Conservation (phyloP, 2,888 invertebrate genomes). For the Drosophila picticornis region DNA sequence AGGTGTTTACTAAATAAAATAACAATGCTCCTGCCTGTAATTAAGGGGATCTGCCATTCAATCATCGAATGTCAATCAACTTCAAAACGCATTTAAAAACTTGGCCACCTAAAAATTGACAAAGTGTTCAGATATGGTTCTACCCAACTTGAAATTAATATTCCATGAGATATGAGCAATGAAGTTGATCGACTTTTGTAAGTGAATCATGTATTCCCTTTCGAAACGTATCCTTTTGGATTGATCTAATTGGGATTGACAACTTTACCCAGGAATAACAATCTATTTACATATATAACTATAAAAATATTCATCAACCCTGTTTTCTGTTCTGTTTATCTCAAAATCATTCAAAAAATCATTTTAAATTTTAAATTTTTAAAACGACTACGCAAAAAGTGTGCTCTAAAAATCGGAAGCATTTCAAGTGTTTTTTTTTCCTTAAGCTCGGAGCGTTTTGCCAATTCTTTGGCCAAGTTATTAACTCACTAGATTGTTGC, state of each 20-base stretch:
- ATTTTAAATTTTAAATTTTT: not conserved
- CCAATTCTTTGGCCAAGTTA: not conserved
- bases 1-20: not conserved
- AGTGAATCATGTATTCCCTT: too few relatives aligned
- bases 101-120: conserved; percentile 10
- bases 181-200: too few relatives aligned
- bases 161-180: conserved; percentile 30
- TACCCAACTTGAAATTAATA: conserved; percentile 52
- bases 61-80: conserved; percentile 15
- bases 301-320: too few relatives aligned
- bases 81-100: conserved; percentile 2
- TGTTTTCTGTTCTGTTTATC: too few relatives aligned
- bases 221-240: too few relatives aligned
- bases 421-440: not conserved
- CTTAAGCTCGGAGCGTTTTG: not conserved
- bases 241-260: fast-evolving
- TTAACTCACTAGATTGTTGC: conserved; percentile 4
- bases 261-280: too few relatives aligned
- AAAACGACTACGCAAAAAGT: not conserved
- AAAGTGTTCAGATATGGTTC: not conserved
- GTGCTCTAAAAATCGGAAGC: not conserved
- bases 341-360: too few relatives aligned
- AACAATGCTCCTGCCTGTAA: conserved; percentile 3
- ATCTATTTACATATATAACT: too few relatives aligned
- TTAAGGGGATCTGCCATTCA: not conserved